These are phyloP conservation scores for Probosciger aterrimus DNA, from an alignment of 2,113 vertebrate genomes.

Conservation along the genomic window DNA sequence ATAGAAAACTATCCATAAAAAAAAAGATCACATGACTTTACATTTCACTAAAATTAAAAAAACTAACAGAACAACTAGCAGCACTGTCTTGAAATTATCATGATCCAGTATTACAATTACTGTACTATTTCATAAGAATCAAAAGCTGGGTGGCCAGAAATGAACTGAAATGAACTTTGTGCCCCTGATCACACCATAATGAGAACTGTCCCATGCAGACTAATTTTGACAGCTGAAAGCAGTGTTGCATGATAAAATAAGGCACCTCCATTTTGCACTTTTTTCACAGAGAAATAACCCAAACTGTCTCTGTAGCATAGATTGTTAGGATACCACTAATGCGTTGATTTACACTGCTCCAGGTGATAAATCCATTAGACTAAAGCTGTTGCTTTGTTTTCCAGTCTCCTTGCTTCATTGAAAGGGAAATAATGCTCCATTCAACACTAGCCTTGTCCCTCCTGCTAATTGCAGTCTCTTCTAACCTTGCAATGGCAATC, in stretches of 20 bases:
- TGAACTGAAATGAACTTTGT: neutral
- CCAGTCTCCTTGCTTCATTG: neutral
- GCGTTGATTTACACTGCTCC: neutral
- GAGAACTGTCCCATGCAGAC: neutral
- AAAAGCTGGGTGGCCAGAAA: neutral
- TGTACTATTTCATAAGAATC: neutral
- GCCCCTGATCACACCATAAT: neutral
- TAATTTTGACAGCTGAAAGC: neutral
- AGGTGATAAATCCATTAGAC: neutral
- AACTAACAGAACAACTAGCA: neutral
- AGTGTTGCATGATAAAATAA: neutral
- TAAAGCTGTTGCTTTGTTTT: neutral
- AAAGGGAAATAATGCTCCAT: slow-evolving; percentile 41
- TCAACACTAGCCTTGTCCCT: slow-evolving; percentile 49
- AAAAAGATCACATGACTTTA: neutral
- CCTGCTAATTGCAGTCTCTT: slow-evolving; percentile 59
- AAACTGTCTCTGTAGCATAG: neutral
- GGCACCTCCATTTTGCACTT: neutral
- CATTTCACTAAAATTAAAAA: neutral
- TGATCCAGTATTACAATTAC: neutral
- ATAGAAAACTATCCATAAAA: neutral
- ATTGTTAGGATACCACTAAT: neutral
- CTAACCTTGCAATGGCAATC: slow-evolving; percentile 68
- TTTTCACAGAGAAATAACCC: neutral
- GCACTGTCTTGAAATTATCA: neutral